Base-by-base conservation (phyloP, 2,797 vertebrate species). In the Poecilia gillii region DNA sequence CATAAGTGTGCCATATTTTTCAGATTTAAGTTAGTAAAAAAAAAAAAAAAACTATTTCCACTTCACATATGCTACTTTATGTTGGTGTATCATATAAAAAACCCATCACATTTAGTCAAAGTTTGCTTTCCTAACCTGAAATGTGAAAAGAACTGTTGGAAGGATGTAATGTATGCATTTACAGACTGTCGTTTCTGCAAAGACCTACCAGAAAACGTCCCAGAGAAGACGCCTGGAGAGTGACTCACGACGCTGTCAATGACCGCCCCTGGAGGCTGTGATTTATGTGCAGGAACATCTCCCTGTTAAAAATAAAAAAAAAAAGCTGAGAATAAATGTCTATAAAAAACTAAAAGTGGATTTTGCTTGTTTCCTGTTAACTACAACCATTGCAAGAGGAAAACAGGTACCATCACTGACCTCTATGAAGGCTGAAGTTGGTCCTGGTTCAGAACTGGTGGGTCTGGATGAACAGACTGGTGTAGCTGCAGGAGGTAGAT, bases 191-290 rank as follows among this genome's bases (percentile, higher is more conserved):
- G 20, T 68, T 39, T 68, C 33, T 7, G 39, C 20, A 18, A 23
- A 53, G 28, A 81, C 79, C 0, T 95, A 99, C 98, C 98, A 79
- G 98, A 99, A 91, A 99, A 99, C 33, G 97, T 99, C 89, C 98
- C 98, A 45, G 98, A 99, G 95, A 98, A 98, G 88, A 98, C 95
- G 39, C 98, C 98, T 0, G 97, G 97, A 76, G 97, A 97, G 36
- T 97, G 98, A 93, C 94, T 98, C 72, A 97, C 96, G 9, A 99
- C 97, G 89, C 97, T 99, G 83, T 99, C 97, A 18, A 99, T 99
- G 88, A 99, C 96, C 0, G 98, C 98, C 0, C 98, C 97, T 0
- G 97, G 96, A 81, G 97, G 97, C 80, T 95, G 96, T 85, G 92
- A 91, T 28, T 92, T 94, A 74, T 94, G 81, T 0, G 90, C 79